Percentiles rank a stretch among this genome's conserved stretches.
phyloP scores from a whole-genome alignment of 2,888 invertebrate species.

The Yponomeuta evonymella region DNA sequence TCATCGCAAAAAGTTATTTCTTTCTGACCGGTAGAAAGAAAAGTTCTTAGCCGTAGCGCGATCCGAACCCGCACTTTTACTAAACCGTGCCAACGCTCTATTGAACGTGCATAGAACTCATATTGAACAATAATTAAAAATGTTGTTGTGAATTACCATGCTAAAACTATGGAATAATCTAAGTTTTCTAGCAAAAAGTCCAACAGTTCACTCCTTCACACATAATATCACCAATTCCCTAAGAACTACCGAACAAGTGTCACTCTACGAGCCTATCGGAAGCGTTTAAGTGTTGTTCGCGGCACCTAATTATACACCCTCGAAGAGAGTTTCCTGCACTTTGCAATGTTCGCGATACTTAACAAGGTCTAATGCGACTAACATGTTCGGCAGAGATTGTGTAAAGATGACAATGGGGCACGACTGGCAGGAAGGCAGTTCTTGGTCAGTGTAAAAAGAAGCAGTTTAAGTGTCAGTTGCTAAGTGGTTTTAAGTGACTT shows the following conservation, averaged over 20 bases:
- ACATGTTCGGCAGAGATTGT: constrained; percentile 32
- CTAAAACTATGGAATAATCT: no score
- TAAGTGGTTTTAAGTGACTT: background rate
- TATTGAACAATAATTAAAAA: no score
- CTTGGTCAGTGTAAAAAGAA: constrained; percentile 2
- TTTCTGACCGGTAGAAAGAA: no score
- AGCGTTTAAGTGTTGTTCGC: constrained; percentile 55
- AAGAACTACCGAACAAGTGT: constrained; percentile 30
- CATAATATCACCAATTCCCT: background rate
- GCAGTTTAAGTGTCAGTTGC: background rate
- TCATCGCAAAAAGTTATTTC: no score
- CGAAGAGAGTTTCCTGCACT: constrained; percentile 53
- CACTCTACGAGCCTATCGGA: constrained; percentile 50
- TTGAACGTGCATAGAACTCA: no score
- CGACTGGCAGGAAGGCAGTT: background rate
- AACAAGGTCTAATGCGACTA: constrained; percentile 39
- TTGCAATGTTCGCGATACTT: constrained; percentile 35
- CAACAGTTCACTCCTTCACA: no score
- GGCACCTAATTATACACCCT: constrained; percentile 57
- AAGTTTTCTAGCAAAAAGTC: no score
- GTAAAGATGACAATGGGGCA: constrained; percentile 9
- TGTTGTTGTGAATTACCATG: no score
- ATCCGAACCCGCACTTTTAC: no score
- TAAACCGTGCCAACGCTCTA: no score
- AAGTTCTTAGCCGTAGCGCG: no score